Evolutionary conservation across 2,113 vertebrate species (phyloP).

Genomic region (Passerina amoena): DNA sequence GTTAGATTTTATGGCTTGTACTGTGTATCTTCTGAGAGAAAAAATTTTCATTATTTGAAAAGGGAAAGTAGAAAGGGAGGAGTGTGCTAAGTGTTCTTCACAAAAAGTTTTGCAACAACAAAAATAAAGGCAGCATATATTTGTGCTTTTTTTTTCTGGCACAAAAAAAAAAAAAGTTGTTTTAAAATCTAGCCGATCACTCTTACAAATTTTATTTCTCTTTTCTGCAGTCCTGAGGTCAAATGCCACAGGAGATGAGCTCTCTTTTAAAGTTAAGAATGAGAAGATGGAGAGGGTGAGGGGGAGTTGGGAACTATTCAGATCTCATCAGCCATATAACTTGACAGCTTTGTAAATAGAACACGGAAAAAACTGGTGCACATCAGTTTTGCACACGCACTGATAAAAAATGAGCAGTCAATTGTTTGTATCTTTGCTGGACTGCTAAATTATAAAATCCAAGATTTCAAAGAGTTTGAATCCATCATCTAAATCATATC

Average conservation of each 20-base stretch:
- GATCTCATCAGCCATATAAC: not conserved
- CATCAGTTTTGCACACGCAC: not conserved
- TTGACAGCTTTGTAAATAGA: not conserved
- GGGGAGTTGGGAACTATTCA: not conserved
- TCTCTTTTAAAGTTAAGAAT: not conserved
- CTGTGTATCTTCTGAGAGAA: not conserved
- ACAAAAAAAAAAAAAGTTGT: not conserved
- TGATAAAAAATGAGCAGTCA: not conserved
- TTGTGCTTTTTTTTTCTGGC: not conserved
- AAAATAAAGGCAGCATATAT: not conserved
- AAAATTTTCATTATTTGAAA: not conserved
- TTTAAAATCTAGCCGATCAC: not conserved
- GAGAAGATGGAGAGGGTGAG: not conserved
- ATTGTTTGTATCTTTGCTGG: not conserved
- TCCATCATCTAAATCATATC: not conserved
- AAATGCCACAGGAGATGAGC: not conserved
- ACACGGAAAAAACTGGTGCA: not conserved
- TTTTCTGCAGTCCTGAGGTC: not conserved
- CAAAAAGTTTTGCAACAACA: not conserved
- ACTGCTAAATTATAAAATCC: constrained; percentile 6
- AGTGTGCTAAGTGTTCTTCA: not conserved
- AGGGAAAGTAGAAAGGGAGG: not conserved
- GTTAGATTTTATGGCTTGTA: not conserved
- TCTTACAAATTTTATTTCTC: not conserved
- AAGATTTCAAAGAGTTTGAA: not conserved